Evolutionary conservation across 2,113 vertebrate genomes (phyloP), one percentile per base, ranked within the genome.

Genomic region (Tenrec ecaudatus): DNA sequence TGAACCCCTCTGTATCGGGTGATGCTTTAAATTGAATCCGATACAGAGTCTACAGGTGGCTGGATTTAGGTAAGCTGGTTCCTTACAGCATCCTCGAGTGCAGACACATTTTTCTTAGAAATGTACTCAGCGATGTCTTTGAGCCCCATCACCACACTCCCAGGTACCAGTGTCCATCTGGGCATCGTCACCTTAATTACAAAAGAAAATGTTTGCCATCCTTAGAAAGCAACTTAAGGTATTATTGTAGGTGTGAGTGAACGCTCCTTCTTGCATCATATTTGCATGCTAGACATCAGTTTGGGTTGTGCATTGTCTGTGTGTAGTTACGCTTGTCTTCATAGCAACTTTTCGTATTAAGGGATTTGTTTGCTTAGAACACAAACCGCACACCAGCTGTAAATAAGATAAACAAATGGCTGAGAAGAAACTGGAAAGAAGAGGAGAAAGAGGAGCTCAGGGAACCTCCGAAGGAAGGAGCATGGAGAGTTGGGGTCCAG

Each of bases 291-390:
- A 89, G 96, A 96, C 81, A 31, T 88, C 89, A 94, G 92, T 96
- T 97, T 96, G 40, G 86, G 93, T 94, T 27, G 38, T 96, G 64
- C 91, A 73, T 94, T 91, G 85, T 97, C 69, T 95, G 94, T 92
- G 88, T 96, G 76, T 95, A 92, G 96, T 80, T 62, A 93, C 91
- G 94, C 95, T 97, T 95, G 96, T 95, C 96, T 92, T 97, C 95
- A 93, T 76, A 94, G 36, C 36, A 68, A 40, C 23, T 77, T 78
- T 81, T 66, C 87, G 2, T 43, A 77, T 47, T 43, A 31, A 92
- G 90, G 89, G 92, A 96, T 93, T 94, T 89, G 96, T 95, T 97
- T 97, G 90, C 91, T 88, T 68, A 96, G 86, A 78, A 84, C 69
- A 92, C 43, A 93, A 86, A 62, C 12, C 95, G 91, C 96, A 97